Conservation (phyloP, 2,113 vertebrate species). For the Nycticorax nycticorax region DNA sequence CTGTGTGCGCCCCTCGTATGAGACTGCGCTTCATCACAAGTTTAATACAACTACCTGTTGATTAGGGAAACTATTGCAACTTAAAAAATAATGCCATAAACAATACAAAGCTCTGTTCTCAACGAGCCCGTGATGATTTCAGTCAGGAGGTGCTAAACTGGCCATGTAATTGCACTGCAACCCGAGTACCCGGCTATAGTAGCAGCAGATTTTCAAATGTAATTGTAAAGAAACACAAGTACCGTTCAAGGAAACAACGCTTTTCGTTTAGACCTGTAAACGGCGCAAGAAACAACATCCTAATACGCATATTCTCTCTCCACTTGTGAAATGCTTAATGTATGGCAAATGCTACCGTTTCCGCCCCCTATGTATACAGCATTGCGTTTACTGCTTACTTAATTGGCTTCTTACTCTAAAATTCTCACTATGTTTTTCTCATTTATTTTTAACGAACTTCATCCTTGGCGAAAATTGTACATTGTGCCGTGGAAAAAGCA, state of each 20-base stretch:
- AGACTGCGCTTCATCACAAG: neutral
- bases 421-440: neutral
- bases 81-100: conserved; percentile 21
- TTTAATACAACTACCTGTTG: conserved; percentile 2
- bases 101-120: neutral
- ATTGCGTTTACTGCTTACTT: neutral
- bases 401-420: neutral
- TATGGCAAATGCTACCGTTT: neutral
- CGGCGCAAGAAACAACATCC: neutral
- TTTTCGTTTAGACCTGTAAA: neutral
- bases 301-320: neutral
- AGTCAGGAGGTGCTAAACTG: neutral
- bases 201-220: neutral
- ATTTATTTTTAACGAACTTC: neutral
- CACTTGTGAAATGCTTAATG: neutral
- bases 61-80: conserved; percentile 40
- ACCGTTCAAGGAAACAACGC: neutral
- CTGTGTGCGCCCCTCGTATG: neutral
- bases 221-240: neutral
- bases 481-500: neutral
- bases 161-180: neutral
- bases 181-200: neutral
- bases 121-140: neutral
- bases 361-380: fast-evolving
- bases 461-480: neutral